phyloP scores from a whole-genome alignment of 1,140 invertebrate genomes.

The Cyclargus thomasi region DNA sequence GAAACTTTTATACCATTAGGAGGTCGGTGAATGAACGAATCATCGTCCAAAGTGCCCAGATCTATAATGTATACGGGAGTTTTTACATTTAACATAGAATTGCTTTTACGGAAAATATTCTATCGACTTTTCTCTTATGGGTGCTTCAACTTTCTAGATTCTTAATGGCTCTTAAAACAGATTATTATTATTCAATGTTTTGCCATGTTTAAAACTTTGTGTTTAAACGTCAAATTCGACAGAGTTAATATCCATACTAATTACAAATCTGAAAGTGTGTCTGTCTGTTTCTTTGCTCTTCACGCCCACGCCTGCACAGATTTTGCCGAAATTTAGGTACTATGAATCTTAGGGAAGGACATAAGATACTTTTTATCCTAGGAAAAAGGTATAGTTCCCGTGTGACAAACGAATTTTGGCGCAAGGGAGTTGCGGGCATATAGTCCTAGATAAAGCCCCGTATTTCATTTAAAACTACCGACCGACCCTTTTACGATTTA shows the following conservation, averaged over 20 bases:
- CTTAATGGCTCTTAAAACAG: neutral
- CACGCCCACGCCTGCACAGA: too few species aligned
- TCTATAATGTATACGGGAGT: conserved; percentile 23
- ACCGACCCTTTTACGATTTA: neutral
- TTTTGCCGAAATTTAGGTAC: too few species aligned
- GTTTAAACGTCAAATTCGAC: too few species aligned
- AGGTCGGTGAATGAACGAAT: conserved; percentile 43
- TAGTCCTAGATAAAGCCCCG: neutral
- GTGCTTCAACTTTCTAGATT: neutral
- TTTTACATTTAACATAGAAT: conserved; percentile 23
- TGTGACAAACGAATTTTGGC: too few species aligned
- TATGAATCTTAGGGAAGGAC: too few species aligned
- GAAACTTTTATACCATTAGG: conserved; percentile 33
- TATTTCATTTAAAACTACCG: neutral
- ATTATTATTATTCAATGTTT: neutral
- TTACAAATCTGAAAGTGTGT: too few species aligned
- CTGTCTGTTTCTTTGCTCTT: too few species aligned
- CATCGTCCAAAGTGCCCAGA: conserved; percentile 32
- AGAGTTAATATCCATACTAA: too few species aligned
- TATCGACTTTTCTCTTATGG: conserved; percentile 8
- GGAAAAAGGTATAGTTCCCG: too few species aligned
- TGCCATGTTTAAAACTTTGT: too few species aligned
- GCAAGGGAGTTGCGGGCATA: too few species aligned
- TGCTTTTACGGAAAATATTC: conserved; percentile 9
- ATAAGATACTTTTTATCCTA: too few species aligned